Evolutionary conservation across 2,888 invertebrate genomes (phyloP).

Genomic region (Zele albiditarsus): DNA sequence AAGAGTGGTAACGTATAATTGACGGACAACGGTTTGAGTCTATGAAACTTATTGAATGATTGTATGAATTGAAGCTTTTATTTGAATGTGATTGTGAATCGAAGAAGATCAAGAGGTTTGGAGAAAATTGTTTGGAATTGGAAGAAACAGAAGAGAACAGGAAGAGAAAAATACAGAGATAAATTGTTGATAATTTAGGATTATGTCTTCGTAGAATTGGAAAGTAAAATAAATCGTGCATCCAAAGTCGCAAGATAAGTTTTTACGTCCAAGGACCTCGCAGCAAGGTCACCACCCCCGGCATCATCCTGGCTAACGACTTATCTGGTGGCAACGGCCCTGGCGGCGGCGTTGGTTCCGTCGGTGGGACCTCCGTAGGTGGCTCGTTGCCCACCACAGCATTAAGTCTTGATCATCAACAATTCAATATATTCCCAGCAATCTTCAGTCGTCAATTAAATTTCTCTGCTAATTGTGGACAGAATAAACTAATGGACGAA

Average conservation of each 20-base stretch:
- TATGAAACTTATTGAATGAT: no score
- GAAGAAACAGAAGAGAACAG: not conserved
- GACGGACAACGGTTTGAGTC: no score
- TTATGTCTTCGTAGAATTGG: conserved; percentile 46
- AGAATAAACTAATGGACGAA: conserved; percentile 91
- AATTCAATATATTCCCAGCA: conserved; percentile 93
- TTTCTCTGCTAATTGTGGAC: conserved; percentile 81
- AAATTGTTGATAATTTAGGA: not conserved
- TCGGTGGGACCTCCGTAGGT: conserved; percentile 81
- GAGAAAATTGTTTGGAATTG: not conserved
- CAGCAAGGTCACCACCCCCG: conserved; percentile 63
- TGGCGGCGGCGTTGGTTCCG: conserved; percentile 82
- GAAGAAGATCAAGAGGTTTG: not conserved
- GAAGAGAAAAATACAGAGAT: not conserved
- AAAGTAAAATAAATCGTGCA: not conserved
- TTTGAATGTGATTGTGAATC: not conserved
- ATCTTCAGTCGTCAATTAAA: conserved; percentile 92
- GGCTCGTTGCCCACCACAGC: conserved; percentile 74
- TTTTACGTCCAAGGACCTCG: conserved; percentile 51
- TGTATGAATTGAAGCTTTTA: not conserved
- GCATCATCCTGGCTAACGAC: conserved; percentile 73
- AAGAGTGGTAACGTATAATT: no score
- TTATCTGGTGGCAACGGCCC: conserved; percentile 68
- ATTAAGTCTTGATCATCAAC: conserved; percentile 80
- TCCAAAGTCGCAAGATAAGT: not conserved